Base-by-base conservation (phyloP, 2,888 invertebrate genomes). In the Pediacus dermestoides region DNA sequence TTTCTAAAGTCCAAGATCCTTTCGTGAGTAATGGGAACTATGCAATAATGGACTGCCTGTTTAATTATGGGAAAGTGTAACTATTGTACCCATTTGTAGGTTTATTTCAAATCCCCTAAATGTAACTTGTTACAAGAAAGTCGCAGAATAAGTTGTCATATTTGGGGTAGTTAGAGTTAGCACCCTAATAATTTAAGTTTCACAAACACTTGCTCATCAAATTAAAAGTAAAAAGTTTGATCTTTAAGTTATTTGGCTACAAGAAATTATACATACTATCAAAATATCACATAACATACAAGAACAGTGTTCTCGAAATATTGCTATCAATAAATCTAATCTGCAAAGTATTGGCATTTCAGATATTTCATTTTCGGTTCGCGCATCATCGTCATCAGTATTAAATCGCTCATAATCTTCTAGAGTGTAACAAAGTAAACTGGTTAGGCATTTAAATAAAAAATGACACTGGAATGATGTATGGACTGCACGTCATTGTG, bases 401-500 rank as follows among this genome's bases (percentile, higher is more conserved):
- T 32, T 23, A 40, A 40, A 40, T 40, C 35, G 40, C 35, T 36
- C 40, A 40, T 36, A 40, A 36, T 40, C 40, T 36, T 31, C 23
- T 9, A 27, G 21, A 35, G 40, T 35, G 36, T 35, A 35, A 38
- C 38, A 25, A 23, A 38, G 37, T 44, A 31, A 44, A 37, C 33
- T 39, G 41, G 30, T 32, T 27, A 21, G 26, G 37, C 32, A 44
- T 48, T 42, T 46, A 39, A 39, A 52, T 51, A 49, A 52, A 52
- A 51, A 47, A 39, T 49, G 51, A 53, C 50, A 48, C 40, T 35
- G 23, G 32, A 48, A 55, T 60, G 60, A 60, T 60, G 52, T 55
- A 60, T 58, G 56, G 47, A 52, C 50, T 44, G 40, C 38, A 40
- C 46, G 54, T 55, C 53, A 58, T 57, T 59, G 53, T 59, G 51